phyloP scores from a whole-genome alignment of 2,888 invertebrate genomes.

The Apomyelois bistriatella region DNA sequence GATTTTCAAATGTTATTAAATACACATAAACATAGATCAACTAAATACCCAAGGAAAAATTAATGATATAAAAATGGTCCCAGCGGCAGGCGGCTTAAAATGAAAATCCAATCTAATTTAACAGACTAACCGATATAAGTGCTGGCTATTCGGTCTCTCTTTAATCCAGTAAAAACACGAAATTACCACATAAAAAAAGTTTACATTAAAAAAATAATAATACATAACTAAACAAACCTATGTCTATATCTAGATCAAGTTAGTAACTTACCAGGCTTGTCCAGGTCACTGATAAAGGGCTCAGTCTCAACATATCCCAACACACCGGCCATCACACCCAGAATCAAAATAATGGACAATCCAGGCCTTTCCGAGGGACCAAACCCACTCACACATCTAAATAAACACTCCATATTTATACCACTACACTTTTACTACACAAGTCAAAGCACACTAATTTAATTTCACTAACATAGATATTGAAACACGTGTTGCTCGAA shows the following conservation, averaged over 20 bases:
- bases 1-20: no score
- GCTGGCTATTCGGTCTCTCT: no score
- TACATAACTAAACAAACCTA: no score
- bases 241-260: not conserved
- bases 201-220: no score
- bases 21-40: no score
- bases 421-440: not conserved
- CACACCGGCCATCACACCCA: constrained; percentile 55
- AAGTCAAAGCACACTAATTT: not conserved
- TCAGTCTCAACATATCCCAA: constrained; percentile 73
- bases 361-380: constrained; percentile 20
- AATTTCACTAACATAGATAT: constrained; percentile 16
- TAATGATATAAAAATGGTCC: no score
- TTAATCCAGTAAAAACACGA: no score
- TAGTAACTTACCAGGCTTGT: constrained; percentile 73
- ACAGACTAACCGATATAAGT: no score
- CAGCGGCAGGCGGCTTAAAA: no score
- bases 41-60: no score
- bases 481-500: constrained; percentile 39
- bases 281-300: constrained; percentile 78
- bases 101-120: no score
- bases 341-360: constrained; percentile 31
- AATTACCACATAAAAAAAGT: no score
- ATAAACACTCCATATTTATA: constrained; percentile 20
- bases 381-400: constrained; percentile 25